Conservation (phyloP, 2,888 invertebrate species). For the Thecocarcelia acutangulata region DNA sequence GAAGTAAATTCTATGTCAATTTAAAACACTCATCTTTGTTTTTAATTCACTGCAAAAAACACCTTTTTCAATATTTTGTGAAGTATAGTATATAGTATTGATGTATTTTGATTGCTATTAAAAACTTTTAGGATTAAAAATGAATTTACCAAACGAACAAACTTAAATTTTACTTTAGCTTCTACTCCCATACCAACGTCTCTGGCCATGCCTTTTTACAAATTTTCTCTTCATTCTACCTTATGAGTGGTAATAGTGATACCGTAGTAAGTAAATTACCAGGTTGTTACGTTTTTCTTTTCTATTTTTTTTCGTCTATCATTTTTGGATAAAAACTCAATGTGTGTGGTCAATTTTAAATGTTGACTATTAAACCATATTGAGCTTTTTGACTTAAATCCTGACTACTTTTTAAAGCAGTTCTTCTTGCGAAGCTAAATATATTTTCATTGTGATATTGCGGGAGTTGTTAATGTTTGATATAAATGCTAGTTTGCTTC, state of each 20-base stretch:
- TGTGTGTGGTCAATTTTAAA: constrained; percentile 69
- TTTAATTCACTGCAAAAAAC: no score
- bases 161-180: no score
- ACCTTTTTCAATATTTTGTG: no score
- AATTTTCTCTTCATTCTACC: constrained; percentile 29
- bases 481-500: constrained; percentile 47
- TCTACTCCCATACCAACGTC: constrained; percentile 8
- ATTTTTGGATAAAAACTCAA: constrained; percentile 35
- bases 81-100: no score
- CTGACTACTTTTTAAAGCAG: constrained; percentile 43
- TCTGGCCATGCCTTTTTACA: constrained; percentile 23
- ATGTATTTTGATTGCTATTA: no score
- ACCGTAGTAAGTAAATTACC: constrained; percentile 65
- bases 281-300: constrained; percentile 22
- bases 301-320: constrained; percentile 2
- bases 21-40: no score
- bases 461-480: constrained; percentile 64
- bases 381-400: constrained; percentile 64
- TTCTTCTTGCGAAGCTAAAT: constrained; percentile 10
- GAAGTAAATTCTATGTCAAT: no score
- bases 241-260: constrained; percentile 59
- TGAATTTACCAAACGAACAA: no score
- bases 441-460: constrained; percentile 62
- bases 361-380: constrained; percentile 68
- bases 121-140: no score